Base-by-base conservation (phyloP, 1,140 invertebrate genomes). In the Pantala flavescens region DNA sequence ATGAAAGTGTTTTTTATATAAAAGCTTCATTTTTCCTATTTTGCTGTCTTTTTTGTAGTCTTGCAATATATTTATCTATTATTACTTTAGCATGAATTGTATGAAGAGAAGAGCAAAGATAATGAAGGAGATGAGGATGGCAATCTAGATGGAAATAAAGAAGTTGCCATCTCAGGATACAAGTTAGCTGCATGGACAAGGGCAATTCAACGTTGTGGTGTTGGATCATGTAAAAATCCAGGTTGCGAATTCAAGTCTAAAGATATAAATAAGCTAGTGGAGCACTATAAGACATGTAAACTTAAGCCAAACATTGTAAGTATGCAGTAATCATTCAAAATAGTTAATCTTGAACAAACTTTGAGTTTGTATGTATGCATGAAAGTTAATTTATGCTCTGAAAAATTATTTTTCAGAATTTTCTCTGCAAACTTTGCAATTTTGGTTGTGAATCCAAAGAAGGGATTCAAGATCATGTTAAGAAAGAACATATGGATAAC, bases 41-140 rank as follows among this genome's bases (percentile, higher is more conserved):
- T n/a, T n/a, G n/a, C n/a, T n/a, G n/a, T n/a, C n/a, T n/a, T n/a
- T n/a, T n/a, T n/a, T n/a, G n/a, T n/a, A n/a, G n/a, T n/a, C n/a
- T n/a, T n/a, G n/a, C n/a, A n/a, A n/a, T n/a, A n/a, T n/a, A n/a
- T n/a, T n/a, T n/a, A n/a, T n/a, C n/a, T n/a, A n/a, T n/a, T n/a
- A n/a, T 28, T 75, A 21, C 71, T 72, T 71, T 10, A 75, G 74
- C 24, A 75, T 23, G 74, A 43, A 2, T 24, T 71, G 36, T 75
- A 71, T 28, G n/a, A 24, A 16, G 28, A 43, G 24, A 43, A 11
- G 24, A 19, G 12, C 16, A 14, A 21, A 23, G 3, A 3, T 63
- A 63, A 63, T 5, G 49, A 63, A 63, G 49, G 49, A 7, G 49
- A 5, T 63, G 49, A 5, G 12, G 49, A 63, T 7, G 49, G 12